Evolutionary conservation across 2,888 invertebrate genomes (phyloP).

Genomic region (Euzetes globulus): DNA sequence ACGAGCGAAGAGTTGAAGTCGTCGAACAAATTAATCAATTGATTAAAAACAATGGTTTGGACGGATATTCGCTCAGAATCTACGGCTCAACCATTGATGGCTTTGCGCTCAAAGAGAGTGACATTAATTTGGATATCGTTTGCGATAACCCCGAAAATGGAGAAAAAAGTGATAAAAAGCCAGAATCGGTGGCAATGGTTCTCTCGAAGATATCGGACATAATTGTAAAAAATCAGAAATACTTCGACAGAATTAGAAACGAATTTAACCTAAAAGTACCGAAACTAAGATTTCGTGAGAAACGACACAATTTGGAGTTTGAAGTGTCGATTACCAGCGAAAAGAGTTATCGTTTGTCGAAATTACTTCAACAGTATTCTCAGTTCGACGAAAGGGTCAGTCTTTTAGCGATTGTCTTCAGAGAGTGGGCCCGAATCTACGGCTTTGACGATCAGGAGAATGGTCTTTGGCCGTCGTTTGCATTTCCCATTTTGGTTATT

Average conservation of each 20-base stretch:
- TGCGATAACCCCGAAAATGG: background rate
- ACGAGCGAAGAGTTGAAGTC: background rate
- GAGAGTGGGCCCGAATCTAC: slow-evolving; percentile 47
- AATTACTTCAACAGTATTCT: slow-evolving; percentile 43
- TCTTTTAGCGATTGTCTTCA: slow-evolving; percentile 44
- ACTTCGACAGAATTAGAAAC: slow-evolving; percentile 33
- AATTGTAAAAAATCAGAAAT: slow-evolving; percentile 28
- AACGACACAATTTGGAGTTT: background rate
- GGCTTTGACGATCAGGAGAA: slow-evolving; percentile 26
- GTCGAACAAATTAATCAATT: background rate
- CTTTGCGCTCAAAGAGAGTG: slow-evolving; percentile 48
- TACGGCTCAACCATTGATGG: slow-evolving; percentile 49
- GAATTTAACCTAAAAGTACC: slow-evolving; percentile 38
- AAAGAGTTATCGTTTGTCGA: slow-evolving; percentile 28
- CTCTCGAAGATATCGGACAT: slow-evolving; percentile 35
- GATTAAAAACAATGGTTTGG: background rate
- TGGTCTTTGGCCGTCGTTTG: slow-evolving; percentile 45
- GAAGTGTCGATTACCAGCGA: slow-evolving; percentile 17
- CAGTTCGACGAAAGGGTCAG: slow-evolving; percentile 45
- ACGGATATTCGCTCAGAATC: background rate
- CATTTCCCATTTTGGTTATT: slow-evolving; percentile 48
- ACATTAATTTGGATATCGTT: slow-evolving; percentile 49
- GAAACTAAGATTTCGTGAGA: slow-evolving; percentile 35
- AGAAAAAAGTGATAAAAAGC: background rate
- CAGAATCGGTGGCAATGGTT: slow-evolving; percentile 21